Percentiles rank a stretch among this genome's conserved stretches.
Evolutionary conservation across 1,140 invertebrate genomes (phyloP).

Genomic region (Lamellibrachia luymesi): DNA sequence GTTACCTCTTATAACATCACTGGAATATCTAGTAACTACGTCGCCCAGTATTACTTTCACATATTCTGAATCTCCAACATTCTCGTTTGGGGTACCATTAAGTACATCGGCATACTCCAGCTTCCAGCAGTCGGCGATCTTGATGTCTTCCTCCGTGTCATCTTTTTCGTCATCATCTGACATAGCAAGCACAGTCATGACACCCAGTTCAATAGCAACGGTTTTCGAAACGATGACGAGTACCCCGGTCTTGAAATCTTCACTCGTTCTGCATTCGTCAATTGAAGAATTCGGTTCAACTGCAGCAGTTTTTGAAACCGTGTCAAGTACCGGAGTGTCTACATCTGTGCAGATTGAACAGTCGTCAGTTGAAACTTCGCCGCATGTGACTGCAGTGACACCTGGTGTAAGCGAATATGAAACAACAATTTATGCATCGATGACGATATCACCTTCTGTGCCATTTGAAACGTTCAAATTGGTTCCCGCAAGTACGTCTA

Average conservation of each 20-base stretch:
- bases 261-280: background rate
- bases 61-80: background rate
- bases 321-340: background rate
- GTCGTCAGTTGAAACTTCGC: background rate
- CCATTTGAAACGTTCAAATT: too few relatives aligned
- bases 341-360: background rate
- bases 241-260: too few relatives aligned
- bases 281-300: background rate
- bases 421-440: background rate
- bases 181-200: too few relatives aligned
- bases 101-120: background rate
- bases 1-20: background rate
- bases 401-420: background rate
- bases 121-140: background rate
- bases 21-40: background rate
- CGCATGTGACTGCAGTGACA: background rate
- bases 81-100: background rate
- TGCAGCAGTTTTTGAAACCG: background rate
- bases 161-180: background rate
- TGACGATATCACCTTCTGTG: background rate
- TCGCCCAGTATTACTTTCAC: background rate
- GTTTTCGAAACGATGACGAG: too few relatives aligned
- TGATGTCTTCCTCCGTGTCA: background rate
- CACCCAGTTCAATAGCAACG: too few relatives aligned
- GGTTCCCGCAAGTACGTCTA: too few relatives aligned